Evolutionary conservation across 2,797 vertebrate species (phyloP).

Genomic region (Pelobates cultripes): DNA sequence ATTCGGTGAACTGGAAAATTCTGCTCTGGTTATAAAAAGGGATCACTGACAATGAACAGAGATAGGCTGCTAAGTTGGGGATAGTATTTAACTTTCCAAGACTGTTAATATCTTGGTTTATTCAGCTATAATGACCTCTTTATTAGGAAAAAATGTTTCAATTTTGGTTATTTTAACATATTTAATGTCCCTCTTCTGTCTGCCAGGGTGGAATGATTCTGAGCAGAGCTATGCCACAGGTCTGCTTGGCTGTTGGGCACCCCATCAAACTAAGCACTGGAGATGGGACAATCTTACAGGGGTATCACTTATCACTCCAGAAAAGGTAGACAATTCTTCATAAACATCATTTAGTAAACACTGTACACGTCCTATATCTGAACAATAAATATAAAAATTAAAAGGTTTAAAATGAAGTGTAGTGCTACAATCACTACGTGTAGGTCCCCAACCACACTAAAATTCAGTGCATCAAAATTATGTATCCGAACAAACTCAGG

Average conservation of each 20-base stretch:
- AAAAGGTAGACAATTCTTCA: slow-evolving; percentile 52
- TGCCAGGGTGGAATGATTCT: slow-evolving; percentile 70
- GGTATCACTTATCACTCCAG: slow-evolving; percentile 55
- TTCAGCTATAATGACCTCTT: slow-evolving; percentile 93
- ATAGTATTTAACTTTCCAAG: slow-evolving; percentile 75
- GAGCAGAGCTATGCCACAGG: slow-evolving; percentile 61
- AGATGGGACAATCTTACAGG: slow-evolving; percentile 47
- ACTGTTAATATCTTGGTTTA: slow-evolving; percentile 86
- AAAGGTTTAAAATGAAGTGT: too few relatives aligned
- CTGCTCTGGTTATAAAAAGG: slow-evolving; percentile 70
- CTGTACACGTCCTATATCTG: too few relatives aligned
- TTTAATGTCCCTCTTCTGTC: slow-evolving; percentile 61
- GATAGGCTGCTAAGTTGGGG: slow-evolving; percentile 74
- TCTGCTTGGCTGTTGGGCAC: slow-evolving; percentile 64
- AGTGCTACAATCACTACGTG: too few relatives aligned
- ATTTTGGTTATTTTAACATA: slow-evolving; percentile 95
- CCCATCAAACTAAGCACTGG: slow-evolving; percentile 42
- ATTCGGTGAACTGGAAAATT: slow-evolving; percentile 78
- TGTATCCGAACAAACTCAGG: too few relatives aligned
- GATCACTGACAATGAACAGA: slow-evolving; percentile 73
- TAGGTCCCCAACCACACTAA: too few relatives aligned
- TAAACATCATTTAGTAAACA: too few relatives aligned
- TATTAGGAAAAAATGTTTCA: slow-evolving; percentile 91
- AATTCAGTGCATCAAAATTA: too few relatives aligned
- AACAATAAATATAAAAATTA: too few relatives aligned